These are phyloP conservation scores for Neopelma chrysocephalum DNA, from an alignment of 2,797 vertebrate genomes.

Conservation along the genomic window DNA sequence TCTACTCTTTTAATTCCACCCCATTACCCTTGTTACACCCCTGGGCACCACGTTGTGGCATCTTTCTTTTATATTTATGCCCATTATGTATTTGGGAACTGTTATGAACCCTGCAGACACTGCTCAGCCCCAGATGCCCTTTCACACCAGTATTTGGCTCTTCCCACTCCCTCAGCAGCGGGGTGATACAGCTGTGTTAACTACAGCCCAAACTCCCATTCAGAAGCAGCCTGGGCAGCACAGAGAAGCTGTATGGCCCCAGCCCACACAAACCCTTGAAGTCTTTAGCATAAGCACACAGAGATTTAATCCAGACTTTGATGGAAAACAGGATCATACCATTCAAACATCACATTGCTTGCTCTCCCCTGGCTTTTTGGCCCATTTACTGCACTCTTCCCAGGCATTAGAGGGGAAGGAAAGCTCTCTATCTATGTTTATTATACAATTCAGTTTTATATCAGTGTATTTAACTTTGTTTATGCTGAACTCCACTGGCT, in stretches of 20 bases:
- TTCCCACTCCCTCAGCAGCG: neutral
- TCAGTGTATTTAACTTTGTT: conserved; percentile 36
- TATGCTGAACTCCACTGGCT: neutral
- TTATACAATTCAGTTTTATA: neutral
- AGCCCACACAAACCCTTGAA: neutral
- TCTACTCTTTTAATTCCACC: neutral
- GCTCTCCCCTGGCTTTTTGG: neutral
- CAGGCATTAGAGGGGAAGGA: neutral
- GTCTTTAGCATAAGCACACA: neutral
- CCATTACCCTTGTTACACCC: neutral
- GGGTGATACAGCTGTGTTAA: neutral
- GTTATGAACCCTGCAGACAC: neutral
- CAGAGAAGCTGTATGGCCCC: neutral
- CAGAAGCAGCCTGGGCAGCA: neutral
- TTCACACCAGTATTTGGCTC: neutral
- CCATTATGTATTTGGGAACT: neutral
- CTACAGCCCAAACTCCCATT: neutral
- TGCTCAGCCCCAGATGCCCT: neutral
- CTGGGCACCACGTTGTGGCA: fast-evolving
- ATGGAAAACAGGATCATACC: neutral
- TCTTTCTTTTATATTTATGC: neutral
- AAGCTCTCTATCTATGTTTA: neutral
- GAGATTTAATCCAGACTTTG: neutral
- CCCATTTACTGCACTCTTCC: neutral
- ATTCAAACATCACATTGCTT: neutral